Evolutionary conservation across 2,113 vertebrate species (phyloP), one percentile per base, ranked within the genome.

Genomic region (Cryptotis parvus): DNA sequence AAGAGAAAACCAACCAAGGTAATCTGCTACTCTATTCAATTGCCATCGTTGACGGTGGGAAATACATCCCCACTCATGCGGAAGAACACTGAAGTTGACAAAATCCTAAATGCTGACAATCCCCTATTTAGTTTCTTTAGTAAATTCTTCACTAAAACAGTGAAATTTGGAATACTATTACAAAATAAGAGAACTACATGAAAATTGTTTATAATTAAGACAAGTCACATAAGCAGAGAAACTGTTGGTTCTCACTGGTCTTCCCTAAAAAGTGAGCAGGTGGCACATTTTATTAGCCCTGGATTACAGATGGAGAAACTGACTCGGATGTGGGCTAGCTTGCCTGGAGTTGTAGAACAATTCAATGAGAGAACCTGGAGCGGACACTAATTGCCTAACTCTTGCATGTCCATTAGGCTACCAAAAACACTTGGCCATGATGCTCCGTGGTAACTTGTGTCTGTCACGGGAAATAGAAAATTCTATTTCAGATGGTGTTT

Each of bases 261-360:
- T 89, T 84, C 87, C 87, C 82, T 87, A 70, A 63, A 55, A 45
- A 83, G 45, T 26, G 12, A 89, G 81, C 69, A 91, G 82, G 89
- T 65, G 45, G 68, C 49, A 87, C 16, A 70, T 86, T 94, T 91
- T 78, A 93, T 73, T 79, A 93, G 84, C 20, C 26, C 24, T 69
- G 4, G 33, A 69, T 92, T 93, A 84, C 65, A 87, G 45, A 95
- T 43, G 70, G 68, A 94, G 87, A 91, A 92, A 93, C 69, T 63
- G 84, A 94, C 61, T 93, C 77, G 75, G 35, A 31, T 61, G 43
- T 73, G 70, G n/a, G 41, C 63, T 33, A 79, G n/a, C 43, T 45
- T 45, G 78, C 74, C 33, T 84, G 33, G 27, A 89, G 55, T 29
- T 94, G 78, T 8, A 85, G 9, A 93, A 33, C 75, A 89, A 89